These are phyloP conservation scores for Drosophila parvula DNA, from an alignment of 1,140 invertebrate species.

Conservation along the genomic window DNA sequence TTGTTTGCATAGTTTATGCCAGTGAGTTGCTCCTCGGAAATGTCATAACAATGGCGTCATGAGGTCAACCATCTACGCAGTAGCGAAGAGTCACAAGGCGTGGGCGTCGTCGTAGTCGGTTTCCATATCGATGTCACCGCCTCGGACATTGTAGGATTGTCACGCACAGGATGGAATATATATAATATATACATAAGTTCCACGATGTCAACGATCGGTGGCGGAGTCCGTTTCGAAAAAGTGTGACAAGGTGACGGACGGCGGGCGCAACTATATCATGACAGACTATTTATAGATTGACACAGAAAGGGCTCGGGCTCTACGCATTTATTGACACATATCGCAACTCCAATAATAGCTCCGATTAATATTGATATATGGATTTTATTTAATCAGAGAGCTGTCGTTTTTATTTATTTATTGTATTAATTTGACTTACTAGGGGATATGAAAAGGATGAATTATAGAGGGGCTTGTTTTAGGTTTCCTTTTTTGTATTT, in stretches of 20 bases:
- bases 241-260: conserved; percentile 29
- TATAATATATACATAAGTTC: not conserved
- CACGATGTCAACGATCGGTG: conserved; percentile 15
- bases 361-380: not conserved
- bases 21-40: conserved; percentile 49
- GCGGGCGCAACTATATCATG: conserved; percentile 4
- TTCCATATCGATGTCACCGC: conserved; percentile 25
- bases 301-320: conserved; percentile 11
- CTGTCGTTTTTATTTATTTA: not conserved
- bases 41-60: conserved; percentile 74
- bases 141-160: conserved; percentile 20
- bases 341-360: not conserved
- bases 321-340: not conserved
- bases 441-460: no score
- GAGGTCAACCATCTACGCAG: conserved; percentile 43
- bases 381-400: not conserved
- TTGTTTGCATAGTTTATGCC: conserved; percentile 58
- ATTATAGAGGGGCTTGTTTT: no score
- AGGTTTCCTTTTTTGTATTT: no score
- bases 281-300: conserved; percentile 14
- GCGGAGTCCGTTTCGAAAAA: conserved; percentile 1
- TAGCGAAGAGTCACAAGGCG: conserved; percentile 19
- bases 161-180: conserved; percentile 8
- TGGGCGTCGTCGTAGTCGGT: conserved; percentile 11
- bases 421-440: no score